Percentiles rank a stretch among this genome's conserved stretches.
phyloP scores from a whole-genome alignment of 2,888 invertebrate species.

The Volucella inflata region DNA sequence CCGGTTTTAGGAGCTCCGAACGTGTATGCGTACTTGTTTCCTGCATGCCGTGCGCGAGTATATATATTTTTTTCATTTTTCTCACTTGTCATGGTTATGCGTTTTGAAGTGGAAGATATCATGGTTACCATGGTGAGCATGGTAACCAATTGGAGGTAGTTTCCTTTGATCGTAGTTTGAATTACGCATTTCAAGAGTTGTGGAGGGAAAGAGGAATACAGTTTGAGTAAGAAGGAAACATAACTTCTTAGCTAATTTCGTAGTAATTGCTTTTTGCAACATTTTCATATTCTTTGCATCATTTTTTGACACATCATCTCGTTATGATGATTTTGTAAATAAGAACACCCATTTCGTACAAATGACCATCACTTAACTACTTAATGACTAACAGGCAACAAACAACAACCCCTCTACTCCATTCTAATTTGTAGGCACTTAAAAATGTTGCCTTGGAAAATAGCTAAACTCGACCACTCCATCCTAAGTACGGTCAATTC shows the following conservation, averaged over 20 bases:
- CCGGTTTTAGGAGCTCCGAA: constrained; percentile 55
- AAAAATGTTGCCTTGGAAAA: background rate
- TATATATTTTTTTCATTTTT: constrained; percentile 14
- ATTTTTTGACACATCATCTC: too few relatives aligned
- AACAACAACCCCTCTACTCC: background rate
- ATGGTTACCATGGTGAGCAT: background rate
- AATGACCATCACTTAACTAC: too few relatives aligned
- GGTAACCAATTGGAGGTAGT: constrained; percentile 13
- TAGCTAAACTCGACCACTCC: constrained; percentile 19
- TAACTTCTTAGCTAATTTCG: too few relatives aligned
- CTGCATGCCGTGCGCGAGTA: constrained; percentile 51
- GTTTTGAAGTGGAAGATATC: constrained; percentile 61
- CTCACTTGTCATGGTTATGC: constrained; percentile 47
- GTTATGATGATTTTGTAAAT: too few relatives aligned
- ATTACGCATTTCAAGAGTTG: background rate
- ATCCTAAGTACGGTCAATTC: constrained; percentile 45
- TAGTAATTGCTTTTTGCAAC: too few relatives aligned
- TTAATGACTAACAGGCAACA: background rate
- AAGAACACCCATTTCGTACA: too few relatives aligned
- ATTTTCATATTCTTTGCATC: too few relatives aligned
- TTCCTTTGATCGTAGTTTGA: constrained; percentile 44
- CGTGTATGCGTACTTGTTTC: constrained; percentile 45
- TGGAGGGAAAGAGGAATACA: background rate
- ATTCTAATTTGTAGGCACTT: background rate
- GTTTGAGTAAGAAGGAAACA: background rate